phyloP scores from a whole-genome alignment of 2,888 invertebrate genomes.

The Galeopsomyia nigrocyanea region DNA sequence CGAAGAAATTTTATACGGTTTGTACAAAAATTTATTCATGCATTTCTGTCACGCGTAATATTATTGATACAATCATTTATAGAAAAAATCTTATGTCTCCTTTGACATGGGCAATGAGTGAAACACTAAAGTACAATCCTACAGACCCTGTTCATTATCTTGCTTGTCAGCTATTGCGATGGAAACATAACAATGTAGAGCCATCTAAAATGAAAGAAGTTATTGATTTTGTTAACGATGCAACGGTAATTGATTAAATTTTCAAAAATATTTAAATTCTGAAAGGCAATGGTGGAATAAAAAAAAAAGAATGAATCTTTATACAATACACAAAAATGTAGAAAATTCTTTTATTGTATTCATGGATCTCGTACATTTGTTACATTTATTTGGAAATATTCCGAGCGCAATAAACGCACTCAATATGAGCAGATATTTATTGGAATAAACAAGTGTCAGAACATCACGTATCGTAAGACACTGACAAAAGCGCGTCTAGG shows the following conservation, averaged over 20 bases:
- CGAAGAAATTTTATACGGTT: conserved; percentile 52
- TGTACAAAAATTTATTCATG: not conserved
- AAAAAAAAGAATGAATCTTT: conserved; percentile 8
- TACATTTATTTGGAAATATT: conserved; percentile 46
- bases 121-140: conserved; percentile 52
- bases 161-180: conserved; percentile 55
- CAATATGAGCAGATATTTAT: conserved; percentile 45
- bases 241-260: conserved; percentile 36
- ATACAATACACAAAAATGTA: conserved; percentile 46
- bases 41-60: not conserved
- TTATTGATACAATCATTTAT: not conserved
- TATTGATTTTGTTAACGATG: conserved; percentile 45
- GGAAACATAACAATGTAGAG: conserved; percentile 52
- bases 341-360: conserved; percentile 60
- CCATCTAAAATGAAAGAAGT: conserved; percentile 42
- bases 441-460: conserved; percentile 42
- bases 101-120: conserved; percentile 57
- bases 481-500: conserved; percentile 6
- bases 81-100: conserved; percentile 56
- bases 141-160: conserved; percentile 55
- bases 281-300: conserved; percentile 19
- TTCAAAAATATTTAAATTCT: conserved; percentile 2
- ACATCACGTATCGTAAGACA: conserved; percentile 29
- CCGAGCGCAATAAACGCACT: conserved; percentile 43
- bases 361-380: conserved; percentile 59